Conservation (phyloP, 1,140 invertebrate species). For the Macrostomum lignano region DNA sequence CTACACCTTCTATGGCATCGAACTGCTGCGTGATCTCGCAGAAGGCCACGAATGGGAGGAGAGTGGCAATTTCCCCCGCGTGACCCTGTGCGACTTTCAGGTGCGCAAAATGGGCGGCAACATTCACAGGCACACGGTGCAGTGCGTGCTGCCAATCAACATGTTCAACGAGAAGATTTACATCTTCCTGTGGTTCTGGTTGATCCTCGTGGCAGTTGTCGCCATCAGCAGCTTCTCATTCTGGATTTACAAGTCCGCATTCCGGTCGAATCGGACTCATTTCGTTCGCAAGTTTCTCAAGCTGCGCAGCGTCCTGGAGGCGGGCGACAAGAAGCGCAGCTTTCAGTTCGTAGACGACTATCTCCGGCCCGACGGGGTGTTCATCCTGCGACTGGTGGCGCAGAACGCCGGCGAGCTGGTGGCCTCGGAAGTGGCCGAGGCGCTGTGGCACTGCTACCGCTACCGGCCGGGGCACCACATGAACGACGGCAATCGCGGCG, state of each 20-base stretch:
- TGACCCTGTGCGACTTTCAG: conserved; percentile 21
- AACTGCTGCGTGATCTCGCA: conserved; percentile 8
- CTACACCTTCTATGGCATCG: conserved; percentile 13
- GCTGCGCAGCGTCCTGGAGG: background rate
- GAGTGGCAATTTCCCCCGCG: conserved; percentile 15
- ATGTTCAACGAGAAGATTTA: conserved; percentile 8
- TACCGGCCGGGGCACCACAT: too few relatives aligned
- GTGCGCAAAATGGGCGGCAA: conserved; percentile 13
- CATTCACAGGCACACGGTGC: conserved; percentile 7
- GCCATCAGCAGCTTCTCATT: conserved; percentile 5
- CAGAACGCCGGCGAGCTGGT: conserved; percentile 81
- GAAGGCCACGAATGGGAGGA: conserved; percentile 11
- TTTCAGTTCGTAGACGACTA: conserved; percentile 12
- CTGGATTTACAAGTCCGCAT: conserved; percentile 3
- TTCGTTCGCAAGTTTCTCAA: conserved; percentile 4
- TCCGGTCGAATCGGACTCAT: conserved; percentile 4
- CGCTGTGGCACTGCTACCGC: too few relatives aligned
- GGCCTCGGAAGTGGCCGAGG: too few relatives aligned
- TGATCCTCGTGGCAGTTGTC: conserved; percentile 6
- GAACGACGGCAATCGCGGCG: too few relatives aligned
- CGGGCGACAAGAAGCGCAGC: background rate
- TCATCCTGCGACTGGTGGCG: conserved; percentile 47
- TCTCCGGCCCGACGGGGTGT: conserved; percentile 24
- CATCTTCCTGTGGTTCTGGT: conserved; percentile 6
- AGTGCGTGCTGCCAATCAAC: conserved; percentile 9